Base-by-base conservation (phyloP, 2,888 invertebrate species). In the Dynastes maya region DNA sequence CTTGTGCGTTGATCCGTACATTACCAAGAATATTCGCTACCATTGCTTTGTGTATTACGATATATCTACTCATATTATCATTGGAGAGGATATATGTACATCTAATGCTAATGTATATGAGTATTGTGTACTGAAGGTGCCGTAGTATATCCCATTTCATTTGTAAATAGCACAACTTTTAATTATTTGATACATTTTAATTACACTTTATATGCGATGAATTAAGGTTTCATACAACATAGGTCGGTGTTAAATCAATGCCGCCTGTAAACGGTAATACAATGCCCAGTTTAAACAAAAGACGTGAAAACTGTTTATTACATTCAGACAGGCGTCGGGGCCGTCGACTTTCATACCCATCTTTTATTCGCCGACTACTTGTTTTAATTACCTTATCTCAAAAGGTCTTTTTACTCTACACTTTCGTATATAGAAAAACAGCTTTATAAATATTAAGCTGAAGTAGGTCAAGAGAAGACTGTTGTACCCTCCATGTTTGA, bases 1-100 rank as follows among this genome's bases (percentile, higher is more conserved):
- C n/a, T 58, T 58, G 5, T 72, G 40, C 58, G 37, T 72, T 45
- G 16, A 61, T 68, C 51, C 68, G 40, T 22, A 29, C 27, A 32
- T 63, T 27, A 68, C 29, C 13, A 11, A 2, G 51, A 13, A 27
- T 49, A 51, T 68, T 32, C 58, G 58, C 16, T 8, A 8, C 8
- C 72, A 58, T 72, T 6, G 22, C n/a, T 8, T 32, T 58, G 37
- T 1, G 9, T 37, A 37, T 22, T 49, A 27, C 4, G 5, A 45
- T 8, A 11, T 45, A 45, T 2, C 11, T 55, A 55, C 8, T 55
- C 55, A 22, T 55, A 16, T 55, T 55, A 16, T 22, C 22, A 22
- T 55, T 27, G 8, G n/a, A 13, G 5, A 22, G 16, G 8, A 55
- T 55, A 55, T 49, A 49, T 32, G 3, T 9, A 8, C 1, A 68